Evolutionary conservation across 1,140 invertebrate species (phyloP).

Genomic region (Acromyrmex heyeri): DNA sequence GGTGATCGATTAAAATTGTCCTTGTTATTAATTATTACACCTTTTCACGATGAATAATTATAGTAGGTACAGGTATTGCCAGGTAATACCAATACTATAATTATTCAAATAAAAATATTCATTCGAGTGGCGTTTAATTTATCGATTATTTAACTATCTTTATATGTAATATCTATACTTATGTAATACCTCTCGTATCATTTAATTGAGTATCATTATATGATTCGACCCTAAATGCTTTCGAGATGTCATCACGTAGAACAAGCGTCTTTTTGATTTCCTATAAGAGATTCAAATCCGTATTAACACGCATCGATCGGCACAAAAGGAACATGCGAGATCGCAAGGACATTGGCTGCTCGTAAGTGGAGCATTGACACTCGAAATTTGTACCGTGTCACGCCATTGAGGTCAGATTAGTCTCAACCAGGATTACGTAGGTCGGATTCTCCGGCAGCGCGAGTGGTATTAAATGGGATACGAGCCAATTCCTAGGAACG

Average conservation of each 20-base stretch:
- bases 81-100: too few species aligned
- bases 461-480: conserved; percentile 73
- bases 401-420: conserved; percentile 83
- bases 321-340: conserved; percentile 38
- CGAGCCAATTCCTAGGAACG: conserved; percentile 71
- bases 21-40: background rate
- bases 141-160: background rate
- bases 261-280: background rate
- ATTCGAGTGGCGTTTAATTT: background rate
- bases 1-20: background rate
- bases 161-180: too few species aligned
- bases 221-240: background rate
- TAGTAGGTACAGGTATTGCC: too few species aligned
- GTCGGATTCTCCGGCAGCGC: conserved; percentile 43
- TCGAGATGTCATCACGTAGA: conserved; percentile 7
- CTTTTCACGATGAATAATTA: background rate
- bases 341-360: conserved; percentile 42
- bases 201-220: conserved; percentile 1
- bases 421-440: conserved; percentile 78
- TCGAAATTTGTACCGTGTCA: conserved; percentile 76
- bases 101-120: background rate
- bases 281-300: conserved; percentile 40
- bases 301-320: conserved; percentile 38
- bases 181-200: background rate
- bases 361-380: conserved; percentile 77